Evolutionary conservation across 1,140 invertebrate genomes (phyloP).

Genomic region (Dinothrombium tinctorium): DNA sequence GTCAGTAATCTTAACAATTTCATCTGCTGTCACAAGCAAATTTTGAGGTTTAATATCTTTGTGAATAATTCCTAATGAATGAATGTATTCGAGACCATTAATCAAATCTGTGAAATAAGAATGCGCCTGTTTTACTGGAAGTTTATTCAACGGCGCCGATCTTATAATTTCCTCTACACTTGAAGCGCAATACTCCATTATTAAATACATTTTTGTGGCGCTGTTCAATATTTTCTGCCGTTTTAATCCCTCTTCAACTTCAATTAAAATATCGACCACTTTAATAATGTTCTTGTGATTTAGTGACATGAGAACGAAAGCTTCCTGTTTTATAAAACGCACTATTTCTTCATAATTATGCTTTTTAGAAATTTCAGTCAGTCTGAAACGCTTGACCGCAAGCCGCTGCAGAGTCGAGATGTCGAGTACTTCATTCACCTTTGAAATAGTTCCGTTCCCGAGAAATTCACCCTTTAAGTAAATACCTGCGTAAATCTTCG

Average conservation of each 20-base stretch:
- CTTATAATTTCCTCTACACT: conserved; percentile 71
- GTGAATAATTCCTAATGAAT: conserved; percentile 80
- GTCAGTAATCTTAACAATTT: conserved; percentile 88
- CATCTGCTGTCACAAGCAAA: conserved; percentile 66
- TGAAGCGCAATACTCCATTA: conserved; percentile 35
- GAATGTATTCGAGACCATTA: conserved; percentile 85
- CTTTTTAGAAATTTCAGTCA: conserved; percentile 5
- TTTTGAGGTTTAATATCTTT: conserved; percentile 99
- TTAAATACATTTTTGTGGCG: conserved; percentile 50
- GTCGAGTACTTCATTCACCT: conserved; percentile 93
- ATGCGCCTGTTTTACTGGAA: conserved; percentile 85
- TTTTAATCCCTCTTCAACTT: conserved; percentile 70
- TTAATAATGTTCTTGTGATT: not conserved
- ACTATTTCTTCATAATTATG: not conserved
- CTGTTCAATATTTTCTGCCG: conserved; percentile 6
- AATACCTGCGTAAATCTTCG: not conserved
- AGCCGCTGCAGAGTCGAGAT: conserved; percentile 63
- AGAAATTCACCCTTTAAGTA: conserved; percentile 50
- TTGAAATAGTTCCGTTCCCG: conserved; percentile 77
- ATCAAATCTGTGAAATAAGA: conserved; percentile 67
- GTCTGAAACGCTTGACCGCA: conserved; percentile 83
- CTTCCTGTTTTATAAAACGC: not conserved
- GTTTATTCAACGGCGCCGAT: conserved; percentile 59
- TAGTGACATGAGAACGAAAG: not conserved
- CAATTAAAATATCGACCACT: conserved; percentile 27